phyloP scores from a whole-genome alignment of 2,888 invertebrate genomes.

The Euclidia mi region DNA sequence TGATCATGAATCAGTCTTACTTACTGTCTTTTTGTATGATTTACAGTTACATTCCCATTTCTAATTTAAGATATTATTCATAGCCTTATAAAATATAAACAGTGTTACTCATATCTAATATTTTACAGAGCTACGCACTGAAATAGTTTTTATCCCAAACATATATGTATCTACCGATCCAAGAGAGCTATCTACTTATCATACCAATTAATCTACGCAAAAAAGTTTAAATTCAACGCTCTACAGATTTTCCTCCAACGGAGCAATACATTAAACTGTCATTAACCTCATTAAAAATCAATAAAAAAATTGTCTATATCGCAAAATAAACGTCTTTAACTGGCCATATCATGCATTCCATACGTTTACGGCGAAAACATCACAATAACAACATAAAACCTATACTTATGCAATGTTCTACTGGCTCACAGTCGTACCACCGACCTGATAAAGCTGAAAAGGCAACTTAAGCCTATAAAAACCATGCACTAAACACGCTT shows the following conservation, averaged over 20 bases:
- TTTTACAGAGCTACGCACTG: conserved; percentile 4
- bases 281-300: conserved; percentile 72
- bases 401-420: conserved; percentile 90
- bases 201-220: conserved; percentile 33
- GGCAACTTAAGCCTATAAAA: conserved; percentile 90
- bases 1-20: conserved; percentile 25
- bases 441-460: conserved; percentile 90
- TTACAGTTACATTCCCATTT: background rate
- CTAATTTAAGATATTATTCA: conserved; percentile 4
- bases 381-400: conserved; percentile 89
- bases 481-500: conserved; percentile 88
- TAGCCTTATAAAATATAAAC: conserved; percentile 1
- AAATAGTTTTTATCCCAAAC: conserved; percentile 4
- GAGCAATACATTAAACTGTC: conserved; percentile 48
- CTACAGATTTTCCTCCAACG: conserved; percentile 35
- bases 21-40: conserved; percentile 19
- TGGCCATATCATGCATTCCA: conserved; percentile 85
- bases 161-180: background rate
- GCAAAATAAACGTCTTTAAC: conserved; percentile 79
- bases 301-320: conserved; percentile 78
- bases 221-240: conserved; percentile 33
- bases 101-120: conserved; percentile 1
- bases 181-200: conserved; percentile 24
- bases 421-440: conserved; percentile 87
- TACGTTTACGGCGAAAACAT: conserved; percentile 88